Conservation (phyloP, 2,888 invertebrate genomes). For the Xestia ashworthii region DNA sequence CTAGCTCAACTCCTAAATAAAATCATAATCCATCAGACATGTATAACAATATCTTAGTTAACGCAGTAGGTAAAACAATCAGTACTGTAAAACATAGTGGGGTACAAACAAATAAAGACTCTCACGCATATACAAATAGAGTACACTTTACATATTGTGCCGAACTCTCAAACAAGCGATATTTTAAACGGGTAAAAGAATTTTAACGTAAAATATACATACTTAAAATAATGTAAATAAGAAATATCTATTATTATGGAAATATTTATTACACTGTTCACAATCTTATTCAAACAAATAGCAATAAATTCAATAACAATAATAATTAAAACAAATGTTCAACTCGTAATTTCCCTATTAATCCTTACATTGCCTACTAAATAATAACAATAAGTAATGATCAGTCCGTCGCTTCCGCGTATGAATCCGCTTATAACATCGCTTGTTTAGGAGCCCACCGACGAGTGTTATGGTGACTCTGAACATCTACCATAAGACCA, state of each 20-base stretch:
- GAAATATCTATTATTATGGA: neutral
- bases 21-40: neutral
- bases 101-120: constrained; percentile 42
- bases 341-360: constrained; percentile 2
- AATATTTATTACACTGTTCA: constrained; percentile 13
- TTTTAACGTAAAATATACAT: neutral
- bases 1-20: constrained; percentile 4
- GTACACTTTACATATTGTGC: constrained; percentile 49
- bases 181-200: constrained; percentile 1
- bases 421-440: constrained; percentile 36
- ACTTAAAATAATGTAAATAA: constrained; percentile 2
- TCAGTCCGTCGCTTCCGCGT: constrained; percentile 39
- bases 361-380: constrained; percentile 25
- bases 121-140: constrained; percentile 32
- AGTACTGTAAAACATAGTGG: constrained; percentile 26
- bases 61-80: constrained; percentile 26
- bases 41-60: constrained; percentile 21
- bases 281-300: neutral
- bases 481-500: neutral
- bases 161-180: constrained; percentile 44
- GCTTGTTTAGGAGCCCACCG: constrained; percentile 38
- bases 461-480: neutral
- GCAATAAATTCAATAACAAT: constrained; percentile 12
- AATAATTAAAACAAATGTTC: constrained; percentile 11
- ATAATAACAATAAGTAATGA: constrained; percentile 26